These are phyloP conservation scores for Chondrilla cf. caribensis DNA, from an alignment of 37 sponge, comb jelly and placozoan species.

Conservation along the genomic window DNA sequence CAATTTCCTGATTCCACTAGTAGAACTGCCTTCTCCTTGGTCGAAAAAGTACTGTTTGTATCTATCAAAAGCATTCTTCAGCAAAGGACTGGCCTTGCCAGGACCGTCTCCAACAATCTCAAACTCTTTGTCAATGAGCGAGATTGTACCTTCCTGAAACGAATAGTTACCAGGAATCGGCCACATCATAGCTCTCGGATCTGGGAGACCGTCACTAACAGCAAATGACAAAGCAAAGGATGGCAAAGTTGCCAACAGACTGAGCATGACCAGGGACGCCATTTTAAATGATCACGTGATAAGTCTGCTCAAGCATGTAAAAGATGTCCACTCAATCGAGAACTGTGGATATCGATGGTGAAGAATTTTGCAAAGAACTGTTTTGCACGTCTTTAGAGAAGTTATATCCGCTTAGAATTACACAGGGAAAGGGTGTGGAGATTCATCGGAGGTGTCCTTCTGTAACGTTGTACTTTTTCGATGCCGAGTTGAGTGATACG, in stretches of 20 bases:
- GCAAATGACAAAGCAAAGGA: no score
- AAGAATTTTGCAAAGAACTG: no score
- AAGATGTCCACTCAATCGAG: no score
- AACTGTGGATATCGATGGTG: no score
- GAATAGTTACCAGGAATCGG: conserved; percentile 1
- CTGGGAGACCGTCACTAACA: not conserved
- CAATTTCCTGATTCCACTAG: conserved; percentile 12
- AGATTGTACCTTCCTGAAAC: not conserved
- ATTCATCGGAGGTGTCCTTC: no score
- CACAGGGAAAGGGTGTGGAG: no score
- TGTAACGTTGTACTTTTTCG: no score
- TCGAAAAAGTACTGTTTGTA: conserved; percentile 57
- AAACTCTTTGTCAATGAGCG: conserved; percentile 37
- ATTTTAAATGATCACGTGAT: not conserved
- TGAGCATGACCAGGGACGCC: not conserved
- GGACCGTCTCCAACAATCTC: conserved; percentile 32
- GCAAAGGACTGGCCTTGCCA: conserved; percentile 30
- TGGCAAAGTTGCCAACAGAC: no score
- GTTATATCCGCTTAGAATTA: no score
- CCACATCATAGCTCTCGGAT: conserved; percentile 4
- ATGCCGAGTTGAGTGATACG: no score
- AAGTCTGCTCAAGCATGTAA: no score
- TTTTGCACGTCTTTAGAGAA: no score
- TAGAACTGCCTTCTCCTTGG: not conserved
- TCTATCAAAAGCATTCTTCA: conserved; percentile 58